Conservation (phyloP, 2,797 vertebrate genomes). For the Clarias laeviceps region DNA sequence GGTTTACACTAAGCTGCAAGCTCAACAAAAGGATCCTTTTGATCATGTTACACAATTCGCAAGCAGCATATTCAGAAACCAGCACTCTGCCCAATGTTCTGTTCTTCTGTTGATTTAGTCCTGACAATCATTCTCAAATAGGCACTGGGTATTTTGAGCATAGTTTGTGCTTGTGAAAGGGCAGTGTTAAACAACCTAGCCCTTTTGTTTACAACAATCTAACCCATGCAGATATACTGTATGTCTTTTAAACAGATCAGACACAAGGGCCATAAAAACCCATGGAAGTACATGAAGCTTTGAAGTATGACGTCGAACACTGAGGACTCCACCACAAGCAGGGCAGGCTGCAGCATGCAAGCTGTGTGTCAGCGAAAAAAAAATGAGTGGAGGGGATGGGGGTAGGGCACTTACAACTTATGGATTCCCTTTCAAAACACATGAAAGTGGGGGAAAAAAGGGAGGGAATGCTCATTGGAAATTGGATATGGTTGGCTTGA, state of each 20-base stretch:
- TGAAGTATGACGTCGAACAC: constrained; percentile 73
- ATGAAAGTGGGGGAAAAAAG: constrained; percentile 55
- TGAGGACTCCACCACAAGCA: constrained; percentile 68
- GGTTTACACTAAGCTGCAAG: background rate
- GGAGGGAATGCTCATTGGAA: constrained; percentile 59
- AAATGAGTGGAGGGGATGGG: constrained; percentile 10
- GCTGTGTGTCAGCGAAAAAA: constrained; percentile 67
- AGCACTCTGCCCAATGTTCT: constrained; percentile 3
- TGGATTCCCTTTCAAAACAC: constrained; percentile 54
- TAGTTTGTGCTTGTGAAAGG: constrained; percentile 44
- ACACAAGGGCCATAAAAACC: constrained; percentile 66
- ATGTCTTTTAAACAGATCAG: constrained; percentile 76
- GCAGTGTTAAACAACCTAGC: constrained; percentile 61
- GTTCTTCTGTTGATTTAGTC: constrained; percentile 40
- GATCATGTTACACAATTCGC: background rate
- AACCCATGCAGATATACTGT: constrained; percentile 68
- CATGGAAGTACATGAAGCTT: constrained; percentile 65
- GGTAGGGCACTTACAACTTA: constrained; percentile 43
- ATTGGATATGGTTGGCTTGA: constrained; percentile 54
- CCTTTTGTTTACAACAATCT: constrained; percentile 67
- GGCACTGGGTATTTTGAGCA: constrained; percentile 36
- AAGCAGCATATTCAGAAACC: background rate
- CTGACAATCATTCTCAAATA: constrained; percentile 29
- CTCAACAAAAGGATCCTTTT: background rate
- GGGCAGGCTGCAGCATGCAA: constrained; percentile 62